Evolutionary conservation across 2,113 vertebrate species (phyloP), one percentile per base, ranked within the genome.

Genomic region (Ailuropoda melanoleuca): DNA sequence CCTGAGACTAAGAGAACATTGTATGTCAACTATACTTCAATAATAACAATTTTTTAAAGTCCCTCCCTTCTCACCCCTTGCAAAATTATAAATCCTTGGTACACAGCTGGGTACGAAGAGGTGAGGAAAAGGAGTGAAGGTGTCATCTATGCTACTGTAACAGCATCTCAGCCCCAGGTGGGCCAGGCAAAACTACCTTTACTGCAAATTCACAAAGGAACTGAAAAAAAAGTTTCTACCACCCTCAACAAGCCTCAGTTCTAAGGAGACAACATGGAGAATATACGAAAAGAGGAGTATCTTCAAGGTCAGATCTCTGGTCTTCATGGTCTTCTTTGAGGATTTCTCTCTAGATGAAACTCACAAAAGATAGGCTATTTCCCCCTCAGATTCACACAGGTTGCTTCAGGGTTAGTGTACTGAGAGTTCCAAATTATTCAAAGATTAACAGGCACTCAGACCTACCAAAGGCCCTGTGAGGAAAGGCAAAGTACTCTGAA

Each of bases 301-400:
- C 48, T 62, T 74, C 24, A 60, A 92, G 70, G 56, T 37, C n/a
- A 86, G 43, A 64, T 43, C 55, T 64, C 72, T 93, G 82, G 48
- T 86, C 83, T 78, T 21, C 82, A 74, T 13, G 24, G 50, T 29
- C 39, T 37, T 80, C 60, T 80, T 68, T 58, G 81, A 94, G 62
- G 37, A 48, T 43, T 68, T 21, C 21, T 29, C 62, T 88, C 31
- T 81, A 43, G 8, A 88, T 88, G 24, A 81, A 46, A 46, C 68
- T 80, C 74, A 66, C 39, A 46, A 68, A 58, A 70, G 29, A 81
- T 18, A n/a, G 23, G 39, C 11, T 80, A 46, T 58, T 58, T 48
- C 78, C 74, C 31, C 50, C 21, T 88, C 53, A 48, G 53, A 70
- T 88, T 48, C 39, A 68, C 31, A 34, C 21, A 58, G 31, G 21